A percentile compares a stretch with the other conserved stretches of the same genome.
Evolutionary conservation across 2,797 vertebrate species (phyloP).

Genomic region (Notolabrus celidotus): DNA sequence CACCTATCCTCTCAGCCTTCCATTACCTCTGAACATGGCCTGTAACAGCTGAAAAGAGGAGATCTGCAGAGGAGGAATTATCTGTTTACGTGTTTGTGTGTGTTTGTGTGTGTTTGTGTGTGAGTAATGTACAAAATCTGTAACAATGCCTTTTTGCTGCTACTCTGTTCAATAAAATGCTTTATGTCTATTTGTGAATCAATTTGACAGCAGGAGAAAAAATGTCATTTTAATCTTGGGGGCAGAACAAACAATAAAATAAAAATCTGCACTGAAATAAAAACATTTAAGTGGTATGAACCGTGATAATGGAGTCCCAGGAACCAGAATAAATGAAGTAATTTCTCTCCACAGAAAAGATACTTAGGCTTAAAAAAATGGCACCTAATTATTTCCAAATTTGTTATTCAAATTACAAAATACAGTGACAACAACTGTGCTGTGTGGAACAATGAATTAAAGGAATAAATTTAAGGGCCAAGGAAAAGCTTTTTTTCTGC

Average conservation of each 20-base stretch:
- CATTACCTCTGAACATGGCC: constrained; percentile 65
- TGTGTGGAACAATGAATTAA: constrained; percentile 13
- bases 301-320: constrained; percentile 19
- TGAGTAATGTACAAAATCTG: constrained; percentile 20
- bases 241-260: constrained; percentile 30
- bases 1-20: constrained; percentile 59
- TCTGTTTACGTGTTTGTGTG: constrained; percentile 10
- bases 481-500: constrained; percentile 18
- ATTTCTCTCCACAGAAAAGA: constrained; percentile 31
- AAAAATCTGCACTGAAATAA: constrained; percentile 38
- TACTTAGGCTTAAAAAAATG: constrained; percentile 16
- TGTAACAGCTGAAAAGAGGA: constrained; percentile 44
- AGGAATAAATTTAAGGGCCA: constrained; percentile 23
- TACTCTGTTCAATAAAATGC: constrained; percentile 28
- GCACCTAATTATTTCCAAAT: constrained; percentile 45
- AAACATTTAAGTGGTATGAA: constrained; percentile 19
- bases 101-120: not conserved
- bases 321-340: constrained; percentile 16
- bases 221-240: constrained; percentile 5
- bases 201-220: constrained; percentile 34
- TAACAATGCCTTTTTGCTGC: constrained; percentile 18
- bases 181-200: constrained; percentile 27
- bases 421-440: constrained; percentile 20
- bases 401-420: constrained; percentile 38
- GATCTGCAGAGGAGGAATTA: constrained; percentile 33